phyloP scores from a whole-genome alignment of 2,888 invertebrate genomes.

The Willowsia nigromaculata region DNA sequence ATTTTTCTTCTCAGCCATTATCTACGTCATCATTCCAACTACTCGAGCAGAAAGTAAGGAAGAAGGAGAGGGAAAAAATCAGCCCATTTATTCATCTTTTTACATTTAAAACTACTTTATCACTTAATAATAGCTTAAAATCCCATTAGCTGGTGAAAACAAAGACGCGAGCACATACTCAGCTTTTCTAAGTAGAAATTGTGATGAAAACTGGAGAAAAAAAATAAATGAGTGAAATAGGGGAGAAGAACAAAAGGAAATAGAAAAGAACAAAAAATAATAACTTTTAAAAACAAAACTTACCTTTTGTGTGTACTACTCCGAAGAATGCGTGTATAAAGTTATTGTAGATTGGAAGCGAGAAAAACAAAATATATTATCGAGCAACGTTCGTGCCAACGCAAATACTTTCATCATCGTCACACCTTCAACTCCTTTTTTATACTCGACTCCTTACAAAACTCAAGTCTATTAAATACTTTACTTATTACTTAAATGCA shows the following conservation, averaged over 20 bases:
- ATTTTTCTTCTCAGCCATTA: no score
- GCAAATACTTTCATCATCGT: conserved; percentile 25
- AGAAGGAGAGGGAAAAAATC: not conserved
- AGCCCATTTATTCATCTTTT: conserved; percentile 1
- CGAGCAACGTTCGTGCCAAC: conserved; percentile 58
- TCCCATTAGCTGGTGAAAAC: not conserved
- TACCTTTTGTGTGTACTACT: not conserved
- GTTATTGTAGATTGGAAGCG: not conserved
- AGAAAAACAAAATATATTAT: not conserved
- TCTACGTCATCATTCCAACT: not conserved
- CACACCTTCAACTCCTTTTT: not conserved
- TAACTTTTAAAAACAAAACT: not conserved
- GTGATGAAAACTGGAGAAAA: not conserved
- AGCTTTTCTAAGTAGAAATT: no score
- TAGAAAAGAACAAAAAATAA: not conserved
- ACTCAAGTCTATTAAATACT: conserved; percentile 24
- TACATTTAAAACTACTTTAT: conserved; percentile 20
- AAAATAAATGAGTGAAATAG: not conserved
- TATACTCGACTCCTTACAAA: not conserved
- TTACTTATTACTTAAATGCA: conserved; percentile 6
- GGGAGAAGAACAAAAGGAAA: not conserved
- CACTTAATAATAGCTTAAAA: conserved; percentile 37
- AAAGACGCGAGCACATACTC: not conserved
- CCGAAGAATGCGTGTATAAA: not conserved
- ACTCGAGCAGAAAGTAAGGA: not conserved